phyloP scores from a whole-genome alignment of 1,140 invertebrate species.

The Bombus superbus region DNA sequence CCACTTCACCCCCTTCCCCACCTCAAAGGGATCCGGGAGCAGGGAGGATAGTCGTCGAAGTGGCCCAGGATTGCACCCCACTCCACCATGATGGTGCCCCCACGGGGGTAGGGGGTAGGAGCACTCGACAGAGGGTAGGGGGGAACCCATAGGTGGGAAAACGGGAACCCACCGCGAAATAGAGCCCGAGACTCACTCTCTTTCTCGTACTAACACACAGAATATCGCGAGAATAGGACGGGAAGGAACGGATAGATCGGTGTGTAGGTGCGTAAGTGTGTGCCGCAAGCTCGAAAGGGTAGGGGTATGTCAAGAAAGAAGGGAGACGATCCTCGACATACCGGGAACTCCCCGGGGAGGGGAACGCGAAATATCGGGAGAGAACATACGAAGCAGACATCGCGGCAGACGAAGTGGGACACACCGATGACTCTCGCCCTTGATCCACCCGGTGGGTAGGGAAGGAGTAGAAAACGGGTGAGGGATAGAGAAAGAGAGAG shows the following conservation, averaged over 20 bases:
- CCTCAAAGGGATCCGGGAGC: slow-evolving; percentile 72
- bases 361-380: slow-evolving; percentile 72
- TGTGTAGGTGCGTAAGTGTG: slow-evolving; percentile 59
- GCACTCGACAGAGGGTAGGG: slow-evolving; percentile 66
- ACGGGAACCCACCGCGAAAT: slow-evolving; percentile 75
- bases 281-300: slow-evolving; percentile 54
- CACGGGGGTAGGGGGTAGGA: slow-evolving; percentile 75
- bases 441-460: slow-evolving; percentile 50
- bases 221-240: slow-evolving; percentile 63
- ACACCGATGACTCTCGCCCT: slow-evolving; percentile 61
- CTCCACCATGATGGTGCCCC: slow-evolving; percentile 67
- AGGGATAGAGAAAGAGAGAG: slow-evolving; percentile 54
- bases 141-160: slow-evolving; percentile 77
- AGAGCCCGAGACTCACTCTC: slow-evolving; percentile 66
- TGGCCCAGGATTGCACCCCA: slow-evolving; percentile 73
- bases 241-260: slow-evolving; percentile 57
- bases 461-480: slow-evolving; percentile 55
- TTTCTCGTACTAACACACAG: slow-evolving; percentile 44
- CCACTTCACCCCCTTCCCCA: slow-evolving; percentile 75
- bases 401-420: slow-evolving; percentile 69
- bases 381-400: slow-evolving; percentile 66
- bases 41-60: slow-evolving; percentile 75
- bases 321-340: slow-evolving; percentile 76
- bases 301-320: slow-evolving; percentile 77
- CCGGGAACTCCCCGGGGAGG: slow-evolving; percentile 69